These are phyloP conservation scores for Actinernus sp. DNA, from an alignment of 92 coral and sea anemone species.

Conservation along the genomic window DNA sequence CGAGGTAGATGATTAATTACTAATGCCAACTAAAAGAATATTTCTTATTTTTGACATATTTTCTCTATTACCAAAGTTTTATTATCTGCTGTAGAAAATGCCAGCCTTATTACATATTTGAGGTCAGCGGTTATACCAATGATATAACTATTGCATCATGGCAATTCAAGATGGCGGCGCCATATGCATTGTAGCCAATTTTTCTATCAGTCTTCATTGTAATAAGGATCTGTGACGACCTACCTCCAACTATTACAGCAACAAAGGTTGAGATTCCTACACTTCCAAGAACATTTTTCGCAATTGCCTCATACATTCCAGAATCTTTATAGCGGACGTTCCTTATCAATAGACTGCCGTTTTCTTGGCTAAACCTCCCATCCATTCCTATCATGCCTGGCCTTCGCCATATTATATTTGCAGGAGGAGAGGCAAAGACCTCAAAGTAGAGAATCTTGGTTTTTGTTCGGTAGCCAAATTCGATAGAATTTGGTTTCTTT, in stretches of 20 bases:
- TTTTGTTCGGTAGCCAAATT: conserved; percentile 12
- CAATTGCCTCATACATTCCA: conserved; percentile 24
- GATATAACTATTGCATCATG: too few relatives aligned
- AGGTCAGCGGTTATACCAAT: too few relatives aligned
- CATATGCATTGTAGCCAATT: too few relatives aligned
- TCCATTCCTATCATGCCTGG: neutral
- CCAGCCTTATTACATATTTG: too few relatives aligned
- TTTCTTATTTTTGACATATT: too few relatives aligned
- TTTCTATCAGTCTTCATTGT: too few relatives aligned
- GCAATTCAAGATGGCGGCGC: too few relatives aligned
- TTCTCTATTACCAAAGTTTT: too few relatives aligned
- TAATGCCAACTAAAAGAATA: too few relatives aligned
- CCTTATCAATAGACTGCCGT: conserved; percentile 6
- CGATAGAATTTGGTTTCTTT: conserved; percentile 5
- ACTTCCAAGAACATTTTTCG: conserved; percentile 24
- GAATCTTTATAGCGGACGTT: conserved; percentile 10
- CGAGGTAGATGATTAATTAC: too few relatives aligned
- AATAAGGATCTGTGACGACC: too few relatives aligned
- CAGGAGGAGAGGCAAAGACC: conserved; percentile 8
- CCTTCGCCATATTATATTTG: conserved; percentile 4
- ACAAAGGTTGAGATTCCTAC: conserved; percentile 4
- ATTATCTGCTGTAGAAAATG: too few relatives aligned
- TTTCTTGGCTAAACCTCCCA: conserved; percentile 12
- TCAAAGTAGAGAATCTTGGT: conserved; percentile 4
- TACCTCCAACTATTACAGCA: conserved; percentile 12